phyloP scores from a whole-genome alignment of 2,888 invertebrate genomes.

The Timema podura region DNA sequence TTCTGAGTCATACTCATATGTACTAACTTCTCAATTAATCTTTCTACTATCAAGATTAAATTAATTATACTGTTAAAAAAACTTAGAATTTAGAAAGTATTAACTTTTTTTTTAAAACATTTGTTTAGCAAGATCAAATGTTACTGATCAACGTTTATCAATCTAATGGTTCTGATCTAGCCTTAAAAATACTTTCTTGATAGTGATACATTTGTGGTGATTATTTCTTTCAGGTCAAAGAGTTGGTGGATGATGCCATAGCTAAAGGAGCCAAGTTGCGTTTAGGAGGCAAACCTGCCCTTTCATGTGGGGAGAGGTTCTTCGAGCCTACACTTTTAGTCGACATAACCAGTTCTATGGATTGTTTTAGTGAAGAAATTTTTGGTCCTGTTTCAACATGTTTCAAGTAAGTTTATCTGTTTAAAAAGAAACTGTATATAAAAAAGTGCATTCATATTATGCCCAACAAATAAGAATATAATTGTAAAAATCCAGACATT shows the following conservation, averaged over 20 bases:
- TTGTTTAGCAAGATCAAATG: background rate
- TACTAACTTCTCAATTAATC: too few relatives aligned
- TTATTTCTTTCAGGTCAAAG: constrained; percentile 53
- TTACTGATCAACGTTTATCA: background rate
- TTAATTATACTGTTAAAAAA: background rate
- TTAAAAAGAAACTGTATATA: too few relatives aligned
- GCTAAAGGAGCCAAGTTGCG: constrained; percentile 75
- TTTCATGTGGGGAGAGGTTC: constrained; percentile 69
- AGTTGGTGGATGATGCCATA: constrained; percentile 80
- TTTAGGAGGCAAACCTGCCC: constrained; percentile 68
- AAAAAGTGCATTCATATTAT: too few relatives aligned
- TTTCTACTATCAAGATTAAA: too few relatives aligned
- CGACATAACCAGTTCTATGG: constrained; percentile 74
- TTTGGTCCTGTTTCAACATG: constrained; percentile 93
- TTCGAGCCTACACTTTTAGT: constrained; percentile 86
- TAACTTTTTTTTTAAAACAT: background rate
- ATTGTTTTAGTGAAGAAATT: constrained; percentile 81
- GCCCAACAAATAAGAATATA: too few relatives aligned
- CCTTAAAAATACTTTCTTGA: background rate
- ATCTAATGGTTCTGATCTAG: background rate
- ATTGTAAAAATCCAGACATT: too few relatives aligned
- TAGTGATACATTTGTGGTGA: background rate
- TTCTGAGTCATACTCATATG: too few relatives aligned
- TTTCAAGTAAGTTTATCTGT: constrained; percentile 58
- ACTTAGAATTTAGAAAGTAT: background rate